Percentiles rank a stretch among this genome's conserved stretches.
These are phyloP conservation scores for Eidolon helvum DNA, from an alignment of 2,113 vertebrate species.

Conservation along the genomic window DNA sequence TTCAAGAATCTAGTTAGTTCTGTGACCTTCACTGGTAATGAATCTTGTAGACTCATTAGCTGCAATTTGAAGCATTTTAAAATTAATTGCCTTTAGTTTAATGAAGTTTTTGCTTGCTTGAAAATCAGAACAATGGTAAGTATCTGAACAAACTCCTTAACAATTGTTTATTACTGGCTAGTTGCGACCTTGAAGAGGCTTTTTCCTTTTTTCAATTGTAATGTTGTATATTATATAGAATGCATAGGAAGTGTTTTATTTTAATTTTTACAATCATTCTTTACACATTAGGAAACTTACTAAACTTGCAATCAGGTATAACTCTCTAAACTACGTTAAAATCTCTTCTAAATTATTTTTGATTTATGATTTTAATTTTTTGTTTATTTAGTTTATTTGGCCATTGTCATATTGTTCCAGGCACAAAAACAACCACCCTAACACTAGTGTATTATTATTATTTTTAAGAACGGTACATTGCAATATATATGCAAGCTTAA, in stretches of 20 bases:
- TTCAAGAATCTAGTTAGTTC: neutral
- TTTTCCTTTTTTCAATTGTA: neutral
- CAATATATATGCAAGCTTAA: neutral
- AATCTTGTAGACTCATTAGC: conserved; percentile 40
- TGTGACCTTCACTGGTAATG: conserved; percentile 37
- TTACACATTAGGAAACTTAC: neutral
- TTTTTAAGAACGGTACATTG: neutral
- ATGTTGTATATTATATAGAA: neutral
- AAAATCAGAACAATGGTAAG: conserved; percentile 48
- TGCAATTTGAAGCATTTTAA: conserved; percentile 44
- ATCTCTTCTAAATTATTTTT: neutral
- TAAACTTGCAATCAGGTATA: neutral
- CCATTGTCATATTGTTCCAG: neutral
- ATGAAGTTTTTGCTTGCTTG: conserved; percentile 39
- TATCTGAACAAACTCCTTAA: neutral
- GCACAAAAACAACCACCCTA: neutral
- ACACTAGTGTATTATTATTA: neutral
- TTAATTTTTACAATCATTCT: neutral
- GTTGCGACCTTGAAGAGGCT: neutral
- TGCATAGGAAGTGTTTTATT: neutral
- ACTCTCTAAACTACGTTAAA: neutral
- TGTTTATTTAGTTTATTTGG: conserved; percentile 14
- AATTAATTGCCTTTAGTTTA: conserved; percentile 63
- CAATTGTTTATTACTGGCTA: neutral
- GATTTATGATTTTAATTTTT: neutral